A percentile compares a stretch with the other conserved stretches of the same genome.
Evolutionary conservation across 2,113 vertebrate genomes (phyloP).

Genomic region (Danio rerio): GRCz12tu NC_133184.1:27521001-27521500

Average conservation of each 20-base stretch:
- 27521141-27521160: slow-evolving; percentile 32
- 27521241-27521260: not conserved
- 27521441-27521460: not conserved
- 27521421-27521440: not conserved
- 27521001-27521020: slow-evolving; percentile 38
- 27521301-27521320: not conserved
- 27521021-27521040: slow-evolving; percentile 30
- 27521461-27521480: not conserved
- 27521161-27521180: slow-evolving; percentile 29
- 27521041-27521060: slow-evolving; percentile 47
- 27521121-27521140: slow-evolving; percentile 37
- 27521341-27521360: not conserved
- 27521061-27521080: slow-evolving; percentile 45
- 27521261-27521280: slow-evolving; percentile 15
- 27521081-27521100: slow-evolving; percentile 47
- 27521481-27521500: slow-evolving; percentile 50
- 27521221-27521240: slow-evolving; percentile 6
- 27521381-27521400: not conserved
- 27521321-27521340: not conserved
- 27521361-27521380: not conserved
- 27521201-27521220: slow-evolving; percentile 27
- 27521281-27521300: slow-evolving; percentile 31
- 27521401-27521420: slow-evolving; percentile 18
- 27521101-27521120: slow-evolving; percentile 22
- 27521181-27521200: slow-evolving; percentile 22